Conservation (phyloP, 2,113 vertebrate genomes). For the Chitala chitala region DNA sequence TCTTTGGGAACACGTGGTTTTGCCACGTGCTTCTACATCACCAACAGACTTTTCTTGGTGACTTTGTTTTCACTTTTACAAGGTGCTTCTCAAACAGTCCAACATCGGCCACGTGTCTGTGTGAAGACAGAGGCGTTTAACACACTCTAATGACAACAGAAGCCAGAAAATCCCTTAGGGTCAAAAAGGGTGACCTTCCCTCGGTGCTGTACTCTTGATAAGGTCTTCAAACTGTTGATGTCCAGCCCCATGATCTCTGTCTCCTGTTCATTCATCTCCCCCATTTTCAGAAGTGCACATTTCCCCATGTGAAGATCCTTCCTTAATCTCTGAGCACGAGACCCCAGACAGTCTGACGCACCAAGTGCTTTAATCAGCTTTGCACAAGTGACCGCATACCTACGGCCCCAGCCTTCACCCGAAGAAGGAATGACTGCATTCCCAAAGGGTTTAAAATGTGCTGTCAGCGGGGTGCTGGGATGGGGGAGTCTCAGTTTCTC, state of each 20-base stretch:
- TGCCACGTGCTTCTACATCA: background rate
- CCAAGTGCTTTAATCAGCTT: slow-evolving; percentile 39
- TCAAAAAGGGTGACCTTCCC: background rate
- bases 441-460: slow-evolving; percentile 42
- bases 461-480: too few relatives aligned
- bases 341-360: slow-evolving; percentile 35
- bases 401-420: background rate
- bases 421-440: slow-evolving; percentile 37
- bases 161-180: background rate
- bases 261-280: background rate
- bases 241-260: background rate
- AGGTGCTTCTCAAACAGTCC: background rate
- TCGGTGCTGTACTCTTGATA: background rate
- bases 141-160: background rate
- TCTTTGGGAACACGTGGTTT: background rate
- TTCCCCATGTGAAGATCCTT: background rate
- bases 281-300: background rate
- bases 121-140: background rate
- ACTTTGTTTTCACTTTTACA: background rate
- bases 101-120: background rate
- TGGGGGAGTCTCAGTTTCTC: background rate
- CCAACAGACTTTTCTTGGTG: too few relatives aligned
- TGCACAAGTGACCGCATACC: slow-evolving; percentile 15
- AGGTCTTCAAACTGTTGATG: background rate
- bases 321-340: slow-evolving; percentile 36